Percentiles rank a stretch among this genome's conserved stretches.
These are phyloP conservation scores for Creontiades dilutus DNA, from an alignment of 2,888 invertebrate genomes.

Conservation along the genomic window DNA sequence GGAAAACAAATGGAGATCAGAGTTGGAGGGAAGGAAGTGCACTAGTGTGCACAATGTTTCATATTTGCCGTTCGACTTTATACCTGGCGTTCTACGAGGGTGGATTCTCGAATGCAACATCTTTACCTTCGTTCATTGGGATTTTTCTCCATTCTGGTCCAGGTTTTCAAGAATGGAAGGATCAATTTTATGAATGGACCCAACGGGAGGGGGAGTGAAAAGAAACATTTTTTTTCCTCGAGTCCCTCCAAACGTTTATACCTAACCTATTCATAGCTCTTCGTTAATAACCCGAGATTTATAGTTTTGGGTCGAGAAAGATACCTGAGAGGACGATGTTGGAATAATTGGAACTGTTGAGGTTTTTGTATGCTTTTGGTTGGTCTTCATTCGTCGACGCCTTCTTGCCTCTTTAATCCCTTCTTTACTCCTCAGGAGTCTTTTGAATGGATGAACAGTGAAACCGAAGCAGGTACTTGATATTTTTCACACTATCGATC, in stretches of 20 bases:
- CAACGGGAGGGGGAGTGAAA: background rate
- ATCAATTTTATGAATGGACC: constrained; percentile 59
- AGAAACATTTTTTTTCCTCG: background rate
- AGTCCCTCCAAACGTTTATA: background rate
- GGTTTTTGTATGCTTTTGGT: background rate
- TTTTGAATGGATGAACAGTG: background rate
- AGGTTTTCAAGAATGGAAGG: constrained; percentile 53
- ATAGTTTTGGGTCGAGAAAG: constrained; percentile 36
- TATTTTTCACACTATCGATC: too few species aligned
- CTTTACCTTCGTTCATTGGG: constrained; percentile 53
- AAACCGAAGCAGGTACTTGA: background rate
- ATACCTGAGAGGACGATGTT: background rate
- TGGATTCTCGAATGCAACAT: background rate
- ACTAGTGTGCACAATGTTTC: constrained; percentile 51
- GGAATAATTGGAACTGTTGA: constrained; percentile 31
- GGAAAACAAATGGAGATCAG: background rate
- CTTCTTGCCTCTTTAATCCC: constrained; percentile 36
- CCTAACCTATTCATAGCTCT: constrained; percentile 54
- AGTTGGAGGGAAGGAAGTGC: constrained; percentile 26
- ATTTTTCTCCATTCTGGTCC: constrained; percentile 39
- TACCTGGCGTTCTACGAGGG: background rate
- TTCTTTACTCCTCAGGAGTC: background rate
- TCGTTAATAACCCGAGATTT: constrained; percentile 59
- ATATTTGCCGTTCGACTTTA: constrained; percentile 61
- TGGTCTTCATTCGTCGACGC: background rate